Evolutionary conservation across 2,888 invertebrate species (phyloP).

Genomic region (Mesorhabditis spiculigera): DNA sequence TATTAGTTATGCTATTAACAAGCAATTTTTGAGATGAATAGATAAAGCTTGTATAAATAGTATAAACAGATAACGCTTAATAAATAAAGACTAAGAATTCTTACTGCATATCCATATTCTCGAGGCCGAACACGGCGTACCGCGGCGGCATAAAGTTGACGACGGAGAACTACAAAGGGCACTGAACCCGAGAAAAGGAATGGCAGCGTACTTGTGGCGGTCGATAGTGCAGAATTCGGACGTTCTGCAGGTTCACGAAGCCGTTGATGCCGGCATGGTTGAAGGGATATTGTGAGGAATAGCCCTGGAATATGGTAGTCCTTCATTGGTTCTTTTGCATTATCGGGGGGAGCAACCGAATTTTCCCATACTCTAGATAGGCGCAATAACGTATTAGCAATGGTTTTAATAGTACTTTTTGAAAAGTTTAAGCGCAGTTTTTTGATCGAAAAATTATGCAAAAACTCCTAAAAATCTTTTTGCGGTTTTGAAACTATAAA

Average conservation of each 20-base stretch:
- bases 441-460: conserved; percentile 6
- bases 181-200: background rate
- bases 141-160: conserved; percentile 51
- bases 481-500: background rate
- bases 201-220: conserved; percentile 35
- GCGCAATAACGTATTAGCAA: no score
- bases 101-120: conserved; percentile 48
- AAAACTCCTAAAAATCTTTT: conserved; percentile 9
- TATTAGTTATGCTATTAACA: no score
- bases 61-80: no score
- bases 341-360: no score
- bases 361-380: no score
- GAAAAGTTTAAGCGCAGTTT: no score
- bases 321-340: background rate
- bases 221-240: conserved; percentile 43
- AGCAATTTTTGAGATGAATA: no score
- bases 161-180: conserved; percentile 31
- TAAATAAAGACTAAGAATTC: no score
- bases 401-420: no score
- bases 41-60: no score
- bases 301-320: conserved; percentile 13
- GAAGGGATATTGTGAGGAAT: conserved; percentile 40
- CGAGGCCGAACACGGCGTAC: conserved; percentile 43
- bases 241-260: conserved; percentile 38
- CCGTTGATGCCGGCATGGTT: conserved; percentile 49